Conservation (phyloP, 2,888 invertebrate genomes). For the Pandemis heparana region DNA sequence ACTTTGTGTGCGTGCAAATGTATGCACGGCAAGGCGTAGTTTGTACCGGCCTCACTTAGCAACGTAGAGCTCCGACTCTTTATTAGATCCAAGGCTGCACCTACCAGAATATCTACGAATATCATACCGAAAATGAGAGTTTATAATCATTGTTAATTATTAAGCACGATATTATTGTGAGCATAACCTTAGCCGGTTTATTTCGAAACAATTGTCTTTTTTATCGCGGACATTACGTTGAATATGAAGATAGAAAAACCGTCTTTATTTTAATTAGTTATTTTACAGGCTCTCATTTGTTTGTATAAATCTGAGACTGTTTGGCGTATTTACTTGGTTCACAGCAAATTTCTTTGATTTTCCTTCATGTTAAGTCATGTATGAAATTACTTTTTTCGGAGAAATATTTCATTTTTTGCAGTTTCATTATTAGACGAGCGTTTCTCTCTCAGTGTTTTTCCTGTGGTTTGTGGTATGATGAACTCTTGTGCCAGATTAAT, state of each 20-base stretch:
- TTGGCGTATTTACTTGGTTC: neutral
- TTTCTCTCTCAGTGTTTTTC: constrained; percentile 9
- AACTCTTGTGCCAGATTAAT: constrained; percentile 6
- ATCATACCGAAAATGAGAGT: too few species aligned
- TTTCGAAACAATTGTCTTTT: too few species aligned
- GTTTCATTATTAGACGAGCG: constrained; percentile 34
- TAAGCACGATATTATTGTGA: too few species aligned
- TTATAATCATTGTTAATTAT: too few species aligned
- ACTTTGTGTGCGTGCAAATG: too few species aligned
- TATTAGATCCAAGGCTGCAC: too few species aligned
- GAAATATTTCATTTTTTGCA: constrained; percentile 30
- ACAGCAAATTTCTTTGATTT: constrained; percentile 18
- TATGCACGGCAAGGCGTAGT: too few species aligned
- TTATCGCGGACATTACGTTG: too few species aligned
- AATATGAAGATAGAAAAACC: neutral
- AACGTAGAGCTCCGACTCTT: too few species aligned
- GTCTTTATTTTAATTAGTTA: neutral
- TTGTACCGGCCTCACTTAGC: too few species aligned
- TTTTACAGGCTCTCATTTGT: neutral
- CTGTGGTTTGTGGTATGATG: constrained; percentile 10
- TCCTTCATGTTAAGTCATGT: constrained; percentile 39
- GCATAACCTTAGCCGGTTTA: too few species aligned
- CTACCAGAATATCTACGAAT: too few species aligned
- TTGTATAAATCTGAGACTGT: neutral
- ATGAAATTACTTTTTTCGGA: constrained; percentile 38